A percentile compares a stretch with the other conserved stretches of the same genome.
phyloP scores from a whole-genome alignment of 2,113 vertebrate genomes.

The Talpa occidentalis region DNA sequence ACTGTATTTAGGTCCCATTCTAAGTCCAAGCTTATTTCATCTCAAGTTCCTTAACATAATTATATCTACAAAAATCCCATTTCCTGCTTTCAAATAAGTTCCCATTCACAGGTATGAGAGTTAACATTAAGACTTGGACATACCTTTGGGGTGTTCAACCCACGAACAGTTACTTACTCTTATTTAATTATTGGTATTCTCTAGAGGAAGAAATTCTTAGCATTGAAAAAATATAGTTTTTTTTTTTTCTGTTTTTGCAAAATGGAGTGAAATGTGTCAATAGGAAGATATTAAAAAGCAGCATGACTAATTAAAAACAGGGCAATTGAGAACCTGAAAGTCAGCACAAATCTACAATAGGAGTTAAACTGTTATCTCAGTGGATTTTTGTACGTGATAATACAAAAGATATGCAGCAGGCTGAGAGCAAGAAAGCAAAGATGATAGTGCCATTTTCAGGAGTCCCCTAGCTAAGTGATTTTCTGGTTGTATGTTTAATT shows the following conservation, averaged over 20 bases:
- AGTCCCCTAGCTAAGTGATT: constrained; percentile 38
- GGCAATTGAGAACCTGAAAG: background rate
- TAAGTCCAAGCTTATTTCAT: background rate
- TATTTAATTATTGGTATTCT: background rate
- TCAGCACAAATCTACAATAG: background rate
- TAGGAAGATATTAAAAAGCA: background rate
- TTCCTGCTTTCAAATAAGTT: background rate
- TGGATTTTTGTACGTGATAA: constrained; percentile 16
- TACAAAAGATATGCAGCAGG: background rate
- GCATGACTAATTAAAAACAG: background rate
- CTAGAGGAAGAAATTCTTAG: background rate
- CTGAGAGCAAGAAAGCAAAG: constrained; percentile 25
- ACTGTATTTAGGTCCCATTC: background rate
- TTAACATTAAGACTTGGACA: background rate
- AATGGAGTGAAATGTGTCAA: background rate
- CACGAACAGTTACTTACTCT: background rate
- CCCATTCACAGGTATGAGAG: background rate
- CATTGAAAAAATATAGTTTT: background rate
- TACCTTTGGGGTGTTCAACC: background rate
- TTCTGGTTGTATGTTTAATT: constrained; percentile 6
- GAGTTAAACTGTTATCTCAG: background rate
- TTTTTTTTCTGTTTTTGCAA: background rate
- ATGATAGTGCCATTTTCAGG: background rate
- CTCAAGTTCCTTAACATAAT: background rate
- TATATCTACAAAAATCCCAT: background rate